Base-by-base conservation (phyloP, 2,797 vertebrate genomes). In the Acipenser transmontanus region DNA sequence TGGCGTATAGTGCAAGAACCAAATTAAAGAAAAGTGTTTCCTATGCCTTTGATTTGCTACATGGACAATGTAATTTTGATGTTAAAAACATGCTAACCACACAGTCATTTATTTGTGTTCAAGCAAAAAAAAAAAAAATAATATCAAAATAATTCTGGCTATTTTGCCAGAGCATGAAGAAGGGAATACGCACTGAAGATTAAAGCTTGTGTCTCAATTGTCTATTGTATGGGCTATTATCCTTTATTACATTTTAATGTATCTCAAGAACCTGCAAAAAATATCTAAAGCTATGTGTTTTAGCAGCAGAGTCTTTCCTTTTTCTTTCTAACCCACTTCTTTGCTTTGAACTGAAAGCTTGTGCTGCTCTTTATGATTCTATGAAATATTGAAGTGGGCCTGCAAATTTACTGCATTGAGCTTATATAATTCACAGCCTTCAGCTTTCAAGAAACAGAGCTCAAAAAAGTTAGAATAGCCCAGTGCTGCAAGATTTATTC, bases 371-470 rank as follows among this genome's bases (percentile, higher is more conserved):
- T 80, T 71, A 70, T 66, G 66, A 59, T 59, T 69, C 68, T 61
- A 74, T 84, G 61, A 84, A 85, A 83, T 80, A 84, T 83, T 81
- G 73, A 85, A 78, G 51, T 67, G 20, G 62, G 62, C 59, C 34
- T 66, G 1, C 50, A 49, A 69, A 72, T 71, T 73, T 66, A 47
- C 68, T 67, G 57, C 8, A 69, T 8, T 47, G 60, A 62, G 68
- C 63, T 69, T 73, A 66, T 79, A 76, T 80, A 75, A 84, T 83
- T 83, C 65, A 80, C 74, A 62, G 74, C 70, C 64, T 80, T 72
- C 67, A 72, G 74, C 67, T 72, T 78, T 77, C 76, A 72, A 80
- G 77, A 78, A 71, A 66, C 64, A 63, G 62, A 67, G 64, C 72
- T 72, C 51, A 34, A 34, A 34, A 61, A 51, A 57, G 64, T 51